These are phyloP conservation scores for Tyto alba DNA, from an alignment of 2,113 vertebrate species.

Conservation along the genomic window DNA sequence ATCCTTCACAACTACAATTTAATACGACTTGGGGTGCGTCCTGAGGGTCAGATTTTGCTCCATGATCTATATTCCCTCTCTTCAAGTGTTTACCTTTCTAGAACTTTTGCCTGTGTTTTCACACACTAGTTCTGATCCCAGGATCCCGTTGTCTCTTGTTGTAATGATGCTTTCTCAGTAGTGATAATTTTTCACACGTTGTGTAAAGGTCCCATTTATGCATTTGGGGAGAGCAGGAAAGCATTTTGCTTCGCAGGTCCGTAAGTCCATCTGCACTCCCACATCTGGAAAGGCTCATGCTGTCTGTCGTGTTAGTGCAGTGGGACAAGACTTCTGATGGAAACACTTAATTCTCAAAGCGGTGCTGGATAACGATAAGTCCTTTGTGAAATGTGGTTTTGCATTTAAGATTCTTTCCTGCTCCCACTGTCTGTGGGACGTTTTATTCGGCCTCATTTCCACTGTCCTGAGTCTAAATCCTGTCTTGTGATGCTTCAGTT, in stretches of 20 bases:
- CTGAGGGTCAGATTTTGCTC: background rate
- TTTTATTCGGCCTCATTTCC: constrained; percentile 6
- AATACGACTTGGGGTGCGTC: background rate
- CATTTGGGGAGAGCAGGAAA: background rate
- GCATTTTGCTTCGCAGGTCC: background rate
- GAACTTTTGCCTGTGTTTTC: background rate
- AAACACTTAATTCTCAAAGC: constrained; percentile 57
- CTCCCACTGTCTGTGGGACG: background rate
- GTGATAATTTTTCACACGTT: background rate
- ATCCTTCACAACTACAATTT: background rate
- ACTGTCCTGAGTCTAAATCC: background rate
- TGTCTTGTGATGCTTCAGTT: background rate
- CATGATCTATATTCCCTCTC: background rate
- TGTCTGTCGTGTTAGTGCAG: background rate
- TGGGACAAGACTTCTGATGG: constrained; percentile 31
- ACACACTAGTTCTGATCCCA: background rate
- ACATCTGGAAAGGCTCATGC: constrained; percentile 53
- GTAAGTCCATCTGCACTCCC: background rate
- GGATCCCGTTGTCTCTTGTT: background rate
- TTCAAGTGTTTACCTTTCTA: background rate
- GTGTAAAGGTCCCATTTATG: background rate
- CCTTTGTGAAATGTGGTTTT: constrained; percentile 47
- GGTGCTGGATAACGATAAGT: constrained; percentile 7
- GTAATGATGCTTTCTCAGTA: fast-evolving
- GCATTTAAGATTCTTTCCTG: constrained; percentile 36